Evolutionary conservation across 1,140 invertebrate species (phyloP), one percentile per base, ranked within the genome.

Genomic region (Mya arenaria): DNA sequence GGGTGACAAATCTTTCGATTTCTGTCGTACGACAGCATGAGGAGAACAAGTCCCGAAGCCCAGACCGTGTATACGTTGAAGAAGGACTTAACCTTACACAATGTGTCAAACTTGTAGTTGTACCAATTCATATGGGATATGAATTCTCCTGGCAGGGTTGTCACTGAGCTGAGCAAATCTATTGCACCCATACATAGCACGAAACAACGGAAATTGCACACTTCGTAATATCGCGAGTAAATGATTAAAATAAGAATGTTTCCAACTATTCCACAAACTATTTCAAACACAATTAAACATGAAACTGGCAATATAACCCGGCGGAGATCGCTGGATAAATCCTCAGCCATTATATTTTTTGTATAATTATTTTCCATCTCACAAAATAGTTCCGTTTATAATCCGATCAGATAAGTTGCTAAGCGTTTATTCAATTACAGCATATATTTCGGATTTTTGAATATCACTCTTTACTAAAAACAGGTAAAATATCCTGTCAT

Each of bases 131-230:
- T 39, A 52, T 86, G 84, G 65, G 86, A 85, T 1, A 85, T 48
- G 23, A 85, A 83, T 62, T 88, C 87, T 17, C 82, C 84, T 48
- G 87, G 86, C n/a, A 88, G 86, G 23, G 83, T 82, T 4, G 86
- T 75, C 23, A 75, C 66, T 32, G 83, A 86, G 69, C 83, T 86
- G 28, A 85, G 60, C 6, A 88, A 66, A 68, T 88, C 86, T 48
- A 85, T 83, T 10, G 78, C 52, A 6, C 85, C 86, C 58, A 88
- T 55, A 0, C 66, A 82, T 41, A 86, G 68, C 4, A 88, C 78
- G 65, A 84, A 88, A 63, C 78, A 71, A 6, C 80, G 77, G 36
- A 84, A 82, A n/a, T 83, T 86, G 30, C 80, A 74, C 10, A 68
- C 52, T 25, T 83, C 73, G 15, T 78, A 41, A 66, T 78, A 78